These are phyloP conservation scores for Heterodera schachtii DNA, from an alignment of 1,140 invertebrate genomes.

Conservation along the genomic window DNA sequence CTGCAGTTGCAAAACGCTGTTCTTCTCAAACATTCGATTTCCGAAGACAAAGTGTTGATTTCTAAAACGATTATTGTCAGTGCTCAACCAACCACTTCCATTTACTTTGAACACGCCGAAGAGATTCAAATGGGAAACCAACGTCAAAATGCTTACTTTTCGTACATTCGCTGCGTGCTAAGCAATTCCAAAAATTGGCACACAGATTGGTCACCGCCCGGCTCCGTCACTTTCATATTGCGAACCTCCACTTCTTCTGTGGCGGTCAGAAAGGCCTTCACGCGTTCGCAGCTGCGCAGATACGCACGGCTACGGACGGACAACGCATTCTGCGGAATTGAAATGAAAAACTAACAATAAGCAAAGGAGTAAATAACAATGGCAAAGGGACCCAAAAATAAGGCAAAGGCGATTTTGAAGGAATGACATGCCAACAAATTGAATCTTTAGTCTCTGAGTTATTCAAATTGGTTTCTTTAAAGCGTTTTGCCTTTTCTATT, in stretches of 20 bases:
- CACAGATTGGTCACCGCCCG: constrained; percentile 21
- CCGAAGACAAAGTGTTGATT: constrained; percentile 34
- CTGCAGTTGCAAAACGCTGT: constrained; percentile 31
- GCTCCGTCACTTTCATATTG: not conserved
- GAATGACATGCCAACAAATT: no score
- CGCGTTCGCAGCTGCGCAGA: constrained; percentile 4
- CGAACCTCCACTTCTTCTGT: constrained; percentile 25
- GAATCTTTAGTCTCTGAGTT: no score
- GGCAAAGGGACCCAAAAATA: no score
- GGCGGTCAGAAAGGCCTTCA: constrained; percentile 21
- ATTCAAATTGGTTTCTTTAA: no score
- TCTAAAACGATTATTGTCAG: constrained; percentile 10
- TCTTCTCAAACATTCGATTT: constrained; percentile 22
- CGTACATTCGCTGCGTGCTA: constrained; percentile 17
- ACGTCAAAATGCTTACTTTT: not conserved
- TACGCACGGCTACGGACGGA: constrained; percentile 3
- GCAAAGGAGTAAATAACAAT: no score
- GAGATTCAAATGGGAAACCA: not conserved
- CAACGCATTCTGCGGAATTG: constrained; percentile 12
- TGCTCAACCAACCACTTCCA: no score
- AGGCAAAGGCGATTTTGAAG: no score
- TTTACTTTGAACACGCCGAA: no score
- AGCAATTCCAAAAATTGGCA: constrained; percentile 37
- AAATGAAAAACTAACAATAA: not conserved
- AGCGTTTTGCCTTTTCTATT: no score